Conservation (phyloP, 2,113 vertebrate species). For the Telmatochromis sp. region DNA sequence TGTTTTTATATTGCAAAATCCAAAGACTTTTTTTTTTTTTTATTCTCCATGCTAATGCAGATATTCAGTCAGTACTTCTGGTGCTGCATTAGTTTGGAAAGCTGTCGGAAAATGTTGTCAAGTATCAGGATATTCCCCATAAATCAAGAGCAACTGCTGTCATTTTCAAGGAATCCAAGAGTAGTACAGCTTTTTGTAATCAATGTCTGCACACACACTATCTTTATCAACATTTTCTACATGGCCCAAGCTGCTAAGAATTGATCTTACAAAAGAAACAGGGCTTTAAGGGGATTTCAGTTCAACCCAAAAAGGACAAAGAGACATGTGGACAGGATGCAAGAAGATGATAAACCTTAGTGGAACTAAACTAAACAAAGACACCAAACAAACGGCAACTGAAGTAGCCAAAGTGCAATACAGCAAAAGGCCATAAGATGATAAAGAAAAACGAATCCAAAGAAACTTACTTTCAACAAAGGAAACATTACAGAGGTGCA, state of each 20-base stretch:
- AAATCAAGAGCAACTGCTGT: background rate
- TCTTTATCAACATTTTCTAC: background rate
- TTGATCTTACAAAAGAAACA: background rate
- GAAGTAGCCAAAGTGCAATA: background rate
- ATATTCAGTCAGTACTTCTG: background rate
- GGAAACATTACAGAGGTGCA: background rate
- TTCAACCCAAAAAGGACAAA: background rate
- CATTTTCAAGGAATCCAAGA: background rate
- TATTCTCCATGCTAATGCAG: background rate
- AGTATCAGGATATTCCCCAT: background rate
- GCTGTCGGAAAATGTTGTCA: background rate
- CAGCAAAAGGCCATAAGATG: background rate
- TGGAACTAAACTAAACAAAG: background rate
- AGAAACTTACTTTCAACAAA: background rate
- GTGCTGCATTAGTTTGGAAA: background rate
- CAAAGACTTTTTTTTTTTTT: slow-evolving; percentile 10
- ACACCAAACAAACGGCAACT: accelerated
- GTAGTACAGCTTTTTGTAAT: background rate
- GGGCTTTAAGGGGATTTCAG: background rate
- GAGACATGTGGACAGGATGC: background rate
- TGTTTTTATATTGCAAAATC: slow-evolving; percentile 4
- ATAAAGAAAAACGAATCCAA: background rate
- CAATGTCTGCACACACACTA: background rate
- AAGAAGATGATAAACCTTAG: background rate
- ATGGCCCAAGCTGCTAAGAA: background rate